Percentiles rank a stretch among this genome's conserved stretches.
Conservation (phyloP, 1,140 invertebrate genomes). For the Bombus difficillimus region DNA sequence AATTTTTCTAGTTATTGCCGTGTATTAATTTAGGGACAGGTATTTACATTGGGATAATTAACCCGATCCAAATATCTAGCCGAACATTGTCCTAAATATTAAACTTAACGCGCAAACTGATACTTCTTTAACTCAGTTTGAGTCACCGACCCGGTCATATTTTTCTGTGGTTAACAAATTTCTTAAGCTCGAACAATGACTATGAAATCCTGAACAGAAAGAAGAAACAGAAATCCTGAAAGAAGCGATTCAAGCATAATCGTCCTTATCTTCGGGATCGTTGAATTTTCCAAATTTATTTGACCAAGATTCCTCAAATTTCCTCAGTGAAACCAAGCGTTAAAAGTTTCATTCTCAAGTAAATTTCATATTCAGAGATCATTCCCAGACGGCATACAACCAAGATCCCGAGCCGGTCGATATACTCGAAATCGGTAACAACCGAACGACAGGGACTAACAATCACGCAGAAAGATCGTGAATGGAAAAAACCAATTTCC, state of each 20-base stretch:
- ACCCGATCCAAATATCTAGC: background rate
- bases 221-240: too few relatives aligned
- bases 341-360: background rate
- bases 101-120: background rate
- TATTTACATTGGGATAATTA: background rate
- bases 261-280: too few relatives aligned
- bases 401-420: background rate
- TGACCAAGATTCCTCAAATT: background rate
- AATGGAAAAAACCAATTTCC: background rate
- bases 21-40: background rate
- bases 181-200: too few relatives aligned
- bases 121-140: too few relatives aligned
- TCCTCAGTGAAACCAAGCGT: background rate
- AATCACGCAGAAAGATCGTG: background rate
- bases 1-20: too few relatives aligned
- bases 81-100: background rate
- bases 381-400: background rate
- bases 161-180: too few relatives aligned
- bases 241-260: too few relatives aligned
- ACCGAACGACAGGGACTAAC: background rate
- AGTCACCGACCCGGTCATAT: too few relatives aligned
- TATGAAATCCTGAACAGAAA: too few relatives aligned
- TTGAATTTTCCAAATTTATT: background rate
- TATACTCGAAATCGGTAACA: conserved; percentile 4
- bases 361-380: background rate